phyloP scores from a whole-genome alignment of 2,888 invertebrate genomes.

The Dasysyrphus tricinctus region DNA sequence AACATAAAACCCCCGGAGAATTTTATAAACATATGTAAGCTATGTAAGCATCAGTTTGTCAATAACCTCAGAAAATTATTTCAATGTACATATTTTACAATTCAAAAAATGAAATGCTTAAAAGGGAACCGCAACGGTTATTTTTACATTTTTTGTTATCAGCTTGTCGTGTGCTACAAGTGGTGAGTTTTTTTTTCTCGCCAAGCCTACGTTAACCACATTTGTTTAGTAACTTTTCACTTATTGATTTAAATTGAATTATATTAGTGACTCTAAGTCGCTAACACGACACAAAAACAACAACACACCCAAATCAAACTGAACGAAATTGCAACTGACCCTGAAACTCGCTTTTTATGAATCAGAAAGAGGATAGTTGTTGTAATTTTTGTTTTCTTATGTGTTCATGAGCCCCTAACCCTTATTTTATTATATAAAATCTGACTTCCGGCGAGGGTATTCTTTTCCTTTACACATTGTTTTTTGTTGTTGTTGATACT shows the following conservation, averaged over 20 bases:
- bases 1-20: too few species aligned
- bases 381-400: conserved; percentile 39
- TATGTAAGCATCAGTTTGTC: background rate
- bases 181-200: background rate
- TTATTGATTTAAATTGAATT: conserved; percentile 24
- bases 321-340: conserved; percentile 39
- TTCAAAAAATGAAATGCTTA: background rate
- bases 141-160: background rate
- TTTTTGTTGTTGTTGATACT: background rate
- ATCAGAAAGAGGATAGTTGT: conserved; percentile 26
- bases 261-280: background rate
- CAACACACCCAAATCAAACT: conserved; percentile 3
- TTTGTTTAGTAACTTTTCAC: conserved; percentile 2
- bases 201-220: background rate
- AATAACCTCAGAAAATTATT: background rate
- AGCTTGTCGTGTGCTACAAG: conserved; percentile 12
- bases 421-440: conserved; percentile 41
- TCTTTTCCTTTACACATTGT: conserved; percentile 34
- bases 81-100: background rate
- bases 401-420: conserved; percentile 27
- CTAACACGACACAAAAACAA: conserved; percentile 6
- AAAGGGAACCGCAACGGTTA: background rate
- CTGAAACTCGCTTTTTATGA: conserved; percentile 51
- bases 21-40: too few species aligned
- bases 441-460: conserved; percentile 71